Base-by-base conservation (phyloP, 2,797 vertebrate genomes). In the Liasis olivaceus region DNA sequence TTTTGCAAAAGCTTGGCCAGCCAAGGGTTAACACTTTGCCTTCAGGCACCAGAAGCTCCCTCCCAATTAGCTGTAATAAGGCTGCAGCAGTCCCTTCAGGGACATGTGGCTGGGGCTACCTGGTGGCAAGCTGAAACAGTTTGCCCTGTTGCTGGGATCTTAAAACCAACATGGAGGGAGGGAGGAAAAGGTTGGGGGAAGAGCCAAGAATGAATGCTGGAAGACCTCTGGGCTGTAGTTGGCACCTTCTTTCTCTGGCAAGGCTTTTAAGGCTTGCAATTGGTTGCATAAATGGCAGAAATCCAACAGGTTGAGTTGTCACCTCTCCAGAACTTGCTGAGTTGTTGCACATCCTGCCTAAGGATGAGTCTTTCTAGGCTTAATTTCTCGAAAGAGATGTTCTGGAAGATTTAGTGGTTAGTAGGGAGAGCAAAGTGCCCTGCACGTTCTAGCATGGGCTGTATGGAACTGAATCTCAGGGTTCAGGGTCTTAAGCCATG, bases 51-150 rank as follows among this genome's bases (percentile, higher is more conserved):
- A 90, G 93, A 66, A 90, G 87, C 13, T 5, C 26, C 0, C 59
- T 87, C 0, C 51, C 3, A 0, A 24, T 1, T 1, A 14, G 91
- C 66, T 28, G 11, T n/a, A 77, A 17, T 0, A 1, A 26, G 72
- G 1, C 47, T 86, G 91, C 88, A 88, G 92, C 81, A 93, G 66
- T 36, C 17, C 87, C 89, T 2, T 2, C 20, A 28, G 93, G 90
- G 95, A 93, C 91, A 81, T 3, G 7, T 13, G 95, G 94, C 87
- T 92, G 81, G 69, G 0, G 0, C 85, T 85, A 2, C 3, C 8
- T 28, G 89, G 63, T 81, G 5, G 0, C 4, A 2, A 28, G 0
- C 36, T 31, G 0, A 59, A 90, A 77, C 22, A 0, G 14, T 64
- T 42, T 85, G 36, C n/a, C 69, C 56, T 24, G 8, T 59, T 84